Conservation (phyloP, 2,888 invertebrate genomes). For the Oxyteleia sp. region DNA sequence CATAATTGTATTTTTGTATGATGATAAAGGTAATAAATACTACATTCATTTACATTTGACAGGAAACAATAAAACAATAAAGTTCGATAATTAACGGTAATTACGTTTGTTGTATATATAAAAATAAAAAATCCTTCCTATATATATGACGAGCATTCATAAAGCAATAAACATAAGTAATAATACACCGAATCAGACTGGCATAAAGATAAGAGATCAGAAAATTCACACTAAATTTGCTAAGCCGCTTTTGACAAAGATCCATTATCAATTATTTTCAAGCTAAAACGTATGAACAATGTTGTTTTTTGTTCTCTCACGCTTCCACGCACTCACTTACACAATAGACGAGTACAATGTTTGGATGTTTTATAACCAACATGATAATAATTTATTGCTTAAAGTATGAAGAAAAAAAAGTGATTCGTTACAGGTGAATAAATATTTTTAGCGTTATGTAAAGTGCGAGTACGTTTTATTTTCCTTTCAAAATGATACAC, state of each 20-base stretch:
- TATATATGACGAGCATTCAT: slow-evolving; percentile 6
- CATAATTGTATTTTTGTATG: neutral
- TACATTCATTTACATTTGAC: slow-evolving; percentile 10
- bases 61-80: slow-evolving; percentile 44
- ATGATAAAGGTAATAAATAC: slow-evolving; percentile 5
- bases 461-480: slow-evolving; percentile 51
- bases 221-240: slow-evolving; percentile 18
- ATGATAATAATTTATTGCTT: slow-evolving; percentile 56
- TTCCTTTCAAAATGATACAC: slow-evolving; percentile 43
- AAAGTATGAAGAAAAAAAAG: slow-evolving; percentile 49
- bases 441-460: slow-evolving; percentile 53
- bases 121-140: slow-evolving; percentile 24
- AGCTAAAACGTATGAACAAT: slow-evolving; percentile 28
- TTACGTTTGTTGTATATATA: slow-evolving; percentile 15
- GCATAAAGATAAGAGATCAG: slow-evolving; percentile 39
- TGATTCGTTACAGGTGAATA: slow-evolving; percentile 58
- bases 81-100: slow-evolving; percentile 35
- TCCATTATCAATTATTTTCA: slow-evolving; percentile 43
- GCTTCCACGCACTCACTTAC: slow-evolving; percentile 13
- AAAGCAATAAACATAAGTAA: slow-evolving; percentile 29
- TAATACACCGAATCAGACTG: slow-evolving; percentile 17
- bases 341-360: slow-evolving; percentile 21
- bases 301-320: slow-evolving; percentile 40
- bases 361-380: slow-evolving; percentile 48
- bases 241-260: slow-evolving; percentile 33